Percentiles rank a stretch among this genome's conserved stretches.
phyloP scores from a whole-genome alignment of 2,797 vertebrate genomes.

The Acipenser ruthenus region DNA sequence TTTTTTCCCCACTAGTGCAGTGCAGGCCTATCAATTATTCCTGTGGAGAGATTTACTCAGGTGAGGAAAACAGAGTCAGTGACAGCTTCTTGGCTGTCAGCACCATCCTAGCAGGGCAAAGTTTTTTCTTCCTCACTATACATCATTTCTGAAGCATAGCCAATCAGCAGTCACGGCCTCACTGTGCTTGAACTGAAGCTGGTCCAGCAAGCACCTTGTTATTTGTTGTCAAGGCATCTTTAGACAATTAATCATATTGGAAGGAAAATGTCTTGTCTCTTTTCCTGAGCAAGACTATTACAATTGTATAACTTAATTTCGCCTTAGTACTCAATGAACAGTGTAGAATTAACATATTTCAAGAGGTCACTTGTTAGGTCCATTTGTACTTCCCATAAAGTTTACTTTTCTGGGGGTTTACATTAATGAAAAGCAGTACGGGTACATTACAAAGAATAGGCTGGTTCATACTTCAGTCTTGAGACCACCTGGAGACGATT shows the following conservation, averaged over 20 bases:
- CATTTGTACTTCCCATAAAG: no score
- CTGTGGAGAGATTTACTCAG: slow-evolving; percentile 9
- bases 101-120: slow-evolving; percentile 11
- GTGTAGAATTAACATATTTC: no score
- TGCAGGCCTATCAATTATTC: slow-evolving; percentile 2
- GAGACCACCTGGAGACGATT: no score
- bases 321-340: no score
- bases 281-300: slow-evolving; percentile 2
- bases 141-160: slow-evolving; percentile 14
- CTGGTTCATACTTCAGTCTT: no score
- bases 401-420: no score
- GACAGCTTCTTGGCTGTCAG: slow-evolving; percentile 16
- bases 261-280: background rate
- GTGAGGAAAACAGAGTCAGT: slow-evolving; percentile 12
- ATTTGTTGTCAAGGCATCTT: slow-evolving; percentile 12
- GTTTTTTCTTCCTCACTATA: slow-evolving; percentile 6
- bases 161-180: slow-evolving; percentile 2
- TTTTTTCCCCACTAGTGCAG: background rate
- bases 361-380: no score
- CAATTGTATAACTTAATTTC: slow-evolving; percentile 3
- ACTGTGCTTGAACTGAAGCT: background rate
- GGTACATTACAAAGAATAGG: no score
- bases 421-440: no score
- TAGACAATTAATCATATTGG: slow-evolving; percentile 10
- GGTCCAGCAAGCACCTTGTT: slow-evolving; percentile 8